Conservation (phyloP, 53 echinoderm and acorn worm species). For the Apostichopus leukothele region DNA sequence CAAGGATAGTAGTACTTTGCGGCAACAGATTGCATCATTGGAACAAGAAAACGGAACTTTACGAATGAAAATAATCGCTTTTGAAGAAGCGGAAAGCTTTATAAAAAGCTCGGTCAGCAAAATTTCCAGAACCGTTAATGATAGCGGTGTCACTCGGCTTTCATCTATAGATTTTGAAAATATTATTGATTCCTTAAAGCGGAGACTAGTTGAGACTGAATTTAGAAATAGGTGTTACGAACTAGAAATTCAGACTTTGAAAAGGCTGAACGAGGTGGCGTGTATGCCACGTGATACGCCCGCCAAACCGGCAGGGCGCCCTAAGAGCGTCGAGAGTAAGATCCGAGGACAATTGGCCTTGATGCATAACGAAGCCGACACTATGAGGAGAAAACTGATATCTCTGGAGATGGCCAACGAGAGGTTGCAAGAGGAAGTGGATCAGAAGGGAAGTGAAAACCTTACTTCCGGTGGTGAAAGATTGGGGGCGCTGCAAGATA, state of each 20-base stretch:
- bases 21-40: constrained; percentile 73
- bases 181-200: constrained; percentile 72
- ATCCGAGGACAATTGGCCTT: constrained; percentile 78
- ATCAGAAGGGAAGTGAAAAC: constrained; percentile 49
- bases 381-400: constrained; percentile 80
- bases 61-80: constrained; percentile 73
- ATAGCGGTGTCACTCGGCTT: constrained; percentile 54
- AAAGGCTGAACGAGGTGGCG: constrained; percentile 71
- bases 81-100: constrained; percentile 61
- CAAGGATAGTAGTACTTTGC: constrained; percentile 65
- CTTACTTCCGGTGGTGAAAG: constrained; percentile 50
- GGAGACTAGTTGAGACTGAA: constrained; percentile 78
- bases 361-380: constrained; percentile 84
- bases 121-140: constrained; percentile 53
- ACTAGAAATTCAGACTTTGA: constrained; percentile 62
- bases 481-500: constrained; percentile 80
- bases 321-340: constrained; percentile 81
- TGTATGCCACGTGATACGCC: constrained; percentile 37
- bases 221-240: constrained; percentile 51
- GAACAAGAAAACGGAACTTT: constrained; percentile 84
- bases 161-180: constrained; percentile 57
- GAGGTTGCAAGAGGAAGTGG: constrained; percentile 75
- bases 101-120: neutral
- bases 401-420: constrained; percentile 83
- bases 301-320: constrained; percentile 18